Base-by-base conservation (phyloP, 2,797 vertebrate genomes). In the Austrolebias charrua region DNA sequence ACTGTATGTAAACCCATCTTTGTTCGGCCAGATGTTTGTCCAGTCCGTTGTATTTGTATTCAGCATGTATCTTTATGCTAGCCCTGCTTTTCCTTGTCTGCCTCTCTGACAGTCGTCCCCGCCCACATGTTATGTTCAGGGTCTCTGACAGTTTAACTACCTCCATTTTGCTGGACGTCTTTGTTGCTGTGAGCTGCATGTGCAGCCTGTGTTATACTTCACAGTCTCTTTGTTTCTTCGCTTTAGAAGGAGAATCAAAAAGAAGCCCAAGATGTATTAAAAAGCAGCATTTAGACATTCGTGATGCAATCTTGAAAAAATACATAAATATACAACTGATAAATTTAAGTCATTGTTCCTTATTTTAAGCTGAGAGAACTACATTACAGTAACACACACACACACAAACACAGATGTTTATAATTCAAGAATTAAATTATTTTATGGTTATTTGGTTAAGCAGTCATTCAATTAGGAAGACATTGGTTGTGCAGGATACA, bases 381-480 rank as follows among this genome's bases (percentile, higher is more conserved):
- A 16, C 31, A 51, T 50, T 63, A 78, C 66, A 76, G 61, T 70
- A 6, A 33, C 31, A 33, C 31, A 33, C 31, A 6, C 31, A n/a
- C n/a, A n/a, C n/a, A n/a, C n/a, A n/a, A n/a, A n/a, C n/a, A n/a
- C n/a, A 74, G 67, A 67, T 58, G 64, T 50, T 65, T 54, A 53
- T 69, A 78, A 75, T 82, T 77, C 75, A 72, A 71, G 69, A 80
- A 66, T 75, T 75, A 77, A 80, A 78, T 68, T 50, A 73, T 65
- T 72, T 81, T 72, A 67, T 38, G 8, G 31, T 6, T 33, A 33
- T 33, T 33, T 33, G 9, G 31, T 33, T 6, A 33, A 33, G 31
- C 31, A 33, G 31, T 33, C 31, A 9, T 6, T 33, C 31, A 33
- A 33, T 33, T 9, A 33, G 31, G 5, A 4, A 1, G 0, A 33